phyloP scores from a whole-genome alignment of 2,113 vertebrate species.

The Arvicanthis niloticus region DNA sequence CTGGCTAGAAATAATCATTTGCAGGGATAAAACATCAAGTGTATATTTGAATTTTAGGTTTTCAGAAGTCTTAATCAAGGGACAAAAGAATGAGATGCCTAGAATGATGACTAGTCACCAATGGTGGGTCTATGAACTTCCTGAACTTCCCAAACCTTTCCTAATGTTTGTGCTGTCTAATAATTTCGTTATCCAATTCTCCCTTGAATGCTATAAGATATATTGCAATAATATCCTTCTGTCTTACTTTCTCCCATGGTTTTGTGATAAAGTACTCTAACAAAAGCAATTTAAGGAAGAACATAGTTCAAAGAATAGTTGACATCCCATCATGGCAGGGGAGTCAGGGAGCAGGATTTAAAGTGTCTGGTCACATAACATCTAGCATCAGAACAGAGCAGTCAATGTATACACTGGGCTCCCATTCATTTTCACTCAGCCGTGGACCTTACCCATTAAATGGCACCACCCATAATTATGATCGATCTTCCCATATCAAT shows the following conservation, averaged over 20 bases:
- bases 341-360: not conserved
- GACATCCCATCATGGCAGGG: not conserved
- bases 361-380: not conserved
- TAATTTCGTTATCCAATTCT: not conserved
- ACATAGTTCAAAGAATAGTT: not conserved
- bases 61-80: conserved; percentile 17
- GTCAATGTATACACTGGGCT: not conserved
- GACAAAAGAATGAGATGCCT: not conserved
- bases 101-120: not conserved
- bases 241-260: not conserved
- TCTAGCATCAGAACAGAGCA: not conserved
- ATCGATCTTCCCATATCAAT: not conserved
- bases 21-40: not conserved
- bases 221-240: not conserved
- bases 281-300: not conserved
- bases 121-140: not conserved
- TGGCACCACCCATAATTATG: not conserved
- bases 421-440: not conserved
- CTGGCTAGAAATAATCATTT: not conserved
- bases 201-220: not conserved
- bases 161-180: not conserved
- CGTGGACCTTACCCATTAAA: not conserved
- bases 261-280: not conserved
- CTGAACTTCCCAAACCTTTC: not conserved
- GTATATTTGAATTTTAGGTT: not conserved